Conservation (phyloP, 2,113 vertebrate genomes). For the Fregetta grallaria region DNA sequence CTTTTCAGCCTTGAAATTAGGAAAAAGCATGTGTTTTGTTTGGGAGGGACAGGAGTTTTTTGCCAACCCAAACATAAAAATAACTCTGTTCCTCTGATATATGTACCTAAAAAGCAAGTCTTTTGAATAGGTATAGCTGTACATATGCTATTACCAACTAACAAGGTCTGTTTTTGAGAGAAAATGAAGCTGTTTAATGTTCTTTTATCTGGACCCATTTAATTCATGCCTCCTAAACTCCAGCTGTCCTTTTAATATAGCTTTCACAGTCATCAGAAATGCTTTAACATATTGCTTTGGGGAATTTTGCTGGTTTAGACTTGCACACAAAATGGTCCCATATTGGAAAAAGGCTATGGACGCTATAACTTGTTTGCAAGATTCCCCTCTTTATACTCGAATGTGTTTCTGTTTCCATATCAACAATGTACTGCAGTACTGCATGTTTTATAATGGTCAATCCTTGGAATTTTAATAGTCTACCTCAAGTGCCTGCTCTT, state of each 20-base stretch:
- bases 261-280: not conserved
- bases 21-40: not conserved
- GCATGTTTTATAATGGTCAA: not conserved
- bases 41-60: not conserved
- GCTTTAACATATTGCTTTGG: not conserved
- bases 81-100: not conserved
- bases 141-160: not conserved
- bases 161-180: not conserved
- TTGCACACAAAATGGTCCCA: not conserved
- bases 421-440: not conserved
- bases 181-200: not conserved
- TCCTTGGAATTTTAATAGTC: not conserved
- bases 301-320: not conserved
- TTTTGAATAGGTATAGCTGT: not conserved
- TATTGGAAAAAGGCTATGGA: not conserved
- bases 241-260: not conserved
- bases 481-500: not conserved
- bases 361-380: not conserved
- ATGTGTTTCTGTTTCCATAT: conserved; percentile 12
- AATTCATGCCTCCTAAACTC: not conserved
- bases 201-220: not conserved
- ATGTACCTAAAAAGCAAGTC: not conserved
- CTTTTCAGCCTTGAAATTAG: not conserved
- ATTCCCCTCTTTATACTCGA: not conserved
- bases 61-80: not conserved